These are phyloP conservation scores for Eupithecia inturbata DNA, from an alignment of 2,888 invertebrate genomes.

Conservation along the genomic window DNA sequence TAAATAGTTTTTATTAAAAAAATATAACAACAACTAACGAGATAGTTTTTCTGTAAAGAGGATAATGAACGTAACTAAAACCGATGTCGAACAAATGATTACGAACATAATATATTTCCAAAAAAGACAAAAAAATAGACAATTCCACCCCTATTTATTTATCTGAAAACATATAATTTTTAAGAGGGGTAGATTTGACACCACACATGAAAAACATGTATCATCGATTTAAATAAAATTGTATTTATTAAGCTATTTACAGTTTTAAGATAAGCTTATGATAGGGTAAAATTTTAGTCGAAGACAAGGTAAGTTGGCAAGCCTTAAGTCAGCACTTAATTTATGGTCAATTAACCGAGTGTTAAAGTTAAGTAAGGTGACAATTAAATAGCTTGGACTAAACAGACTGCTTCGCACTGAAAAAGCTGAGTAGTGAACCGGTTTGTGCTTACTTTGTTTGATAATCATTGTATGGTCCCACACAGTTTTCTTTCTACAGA, in stretches of 20 bases:
- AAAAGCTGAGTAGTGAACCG: slow-evolving; percentile 41
- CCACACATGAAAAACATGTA: background rate
- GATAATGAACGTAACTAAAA: background rate
- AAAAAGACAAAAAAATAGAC: too few relatives aligned
- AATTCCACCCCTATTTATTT: too few relatives aligned
- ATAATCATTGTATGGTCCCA: background rate
- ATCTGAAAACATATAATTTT: too few relatives aligned
- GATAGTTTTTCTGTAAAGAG: too few relatives aligned
- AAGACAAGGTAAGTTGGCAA: slow-evolving; percentile 49
- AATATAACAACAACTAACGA: too few relatives aligned
- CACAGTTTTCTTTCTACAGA: background rate
- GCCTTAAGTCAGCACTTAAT: slow-evolving; percentile 77
- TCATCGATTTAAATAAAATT: too few relatives aligned
- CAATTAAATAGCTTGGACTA: slow-evolving; percentile 65
- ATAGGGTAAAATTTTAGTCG: background rate
- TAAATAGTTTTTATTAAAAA: too few relatives aligned
- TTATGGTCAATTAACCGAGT: slow-evolving; percentile 81
- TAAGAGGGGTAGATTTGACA: too few relatives aligned
- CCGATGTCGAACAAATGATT: background rate
- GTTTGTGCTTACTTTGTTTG: slow-evolving; percentile 19
- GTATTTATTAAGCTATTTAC: background rate
- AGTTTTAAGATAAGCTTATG: background rate
- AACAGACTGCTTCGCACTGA: slow-evolving; percentile 51
- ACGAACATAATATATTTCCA: background rate
- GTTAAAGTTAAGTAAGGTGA: slow-evolving; percentile 78